Percentiles rank a stretch among this genome's conserved stretches.
Conservation (phyloP, 92 coral and sea anemone genomes). For the Isaurus tuberculatus region DNA sequence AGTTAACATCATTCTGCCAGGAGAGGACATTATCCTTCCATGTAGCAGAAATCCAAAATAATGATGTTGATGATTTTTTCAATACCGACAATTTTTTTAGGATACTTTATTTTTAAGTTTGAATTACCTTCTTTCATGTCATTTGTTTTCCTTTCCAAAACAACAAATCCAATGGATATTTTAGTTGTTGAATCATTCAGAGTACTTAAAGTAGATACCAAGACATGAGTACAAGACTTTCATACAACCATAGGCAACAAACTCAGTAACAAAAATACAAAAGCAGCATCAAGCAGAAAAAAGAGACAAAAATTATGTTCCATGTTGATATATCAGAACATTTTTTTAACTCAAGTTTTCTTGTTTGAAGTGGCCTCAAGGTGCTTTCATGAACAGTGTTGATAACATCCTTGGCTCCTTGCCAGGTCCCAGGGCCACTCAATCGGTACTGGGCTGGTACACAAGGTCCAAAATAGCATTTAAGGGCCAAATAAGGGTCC, state of each 20-base stretch:
- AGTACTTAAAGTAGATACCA: too few species aligned
- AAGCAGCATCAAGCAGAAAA: slow-evolving; percentile 13
- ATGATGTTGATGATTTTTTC: too few species aligned
- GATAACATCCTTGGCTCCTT: slow-evolving; percentile 83
- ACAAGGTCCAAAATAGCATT: slow-evolving; percentile 78
- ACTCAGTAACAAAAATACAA: not conserved
- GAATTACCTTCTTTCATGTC: too few species aligned
- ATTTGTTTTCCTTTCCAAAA: too few species aligned
- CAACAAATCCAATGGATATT: too few species aligned
- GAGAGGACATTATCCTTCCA: too few species aligned
- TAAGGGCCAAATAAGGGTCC: slow-evolving; percentile 81
- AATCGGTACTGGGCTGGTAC: slow-evolving; percentile 90
- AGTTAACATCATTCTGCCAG: too few species aligned
- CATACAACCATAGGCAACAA: not conserved
- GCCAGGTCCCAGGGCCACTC: slow-evolving; percentile 81
- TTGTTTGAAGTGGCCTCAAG: slow-evolving; percentile 2
- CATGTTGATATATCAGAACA: not conserved
- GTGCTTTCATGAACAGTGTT: slow-evolving; percentile 65
- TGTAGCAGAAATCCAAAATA: too few species aligned
- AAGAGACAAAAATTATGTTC: not conserved
- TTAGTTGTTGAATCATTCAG: too few species aligned
- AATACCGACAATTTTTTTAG: too few species aligned
- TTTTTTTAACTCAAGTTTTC: not conserved
- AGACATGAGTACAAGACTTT: too few species aligned
- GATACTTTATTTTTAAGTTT: too few species aligned